A percentile compares a stretch with the other conserved stretches of the same genome.
phyloP scores from a whole-genome alignment of 2,888 invertebrate species.

The Acrobasis repandana region DNA sequence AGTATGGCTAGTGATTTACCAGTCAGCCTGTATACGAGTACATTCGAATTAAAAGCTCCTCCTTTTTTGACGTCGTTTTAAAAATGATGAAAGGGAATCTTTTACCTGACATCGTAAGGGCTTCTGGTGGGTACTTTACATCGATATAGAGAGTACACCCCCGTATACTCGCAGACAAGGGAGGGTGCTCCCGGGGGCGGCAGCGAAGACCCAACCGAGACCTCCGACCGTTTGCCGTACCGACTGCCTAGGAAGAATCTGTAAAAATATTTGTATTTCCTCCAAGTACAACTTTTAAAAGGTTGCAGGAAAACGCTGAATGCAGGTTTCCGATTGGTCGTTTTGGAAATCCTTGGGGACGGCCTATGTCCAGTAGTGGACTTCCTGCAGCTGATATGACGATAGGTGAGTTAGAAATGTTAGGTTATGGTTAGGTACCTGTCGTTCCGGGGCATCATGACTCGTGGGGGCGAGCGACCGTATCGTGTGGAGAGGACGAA shows the following conservation, averaged over 20 bases:
- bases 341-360: no score
- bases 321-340: no score
- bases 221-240: constrained; percentile 61
- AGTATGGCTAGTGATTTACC: no score
- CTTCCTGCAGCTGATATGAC: no score
- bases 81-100: no score
- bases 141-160: constrained; percentile 47
- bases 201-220: constrained; percentile 14
- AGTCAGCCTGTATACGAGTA: no score
- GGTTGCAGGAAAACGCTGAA: no score
- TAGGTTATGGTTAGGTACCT: constrained; percentile 48
- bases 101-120: constrained; percentile 12
- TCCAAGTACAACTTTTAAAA: no score
- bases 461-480: constrained; percentile 61
- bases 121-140: constrained; percentile 35
- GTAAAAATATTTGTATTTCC: neutral
- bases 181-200: constrained; percentile 17
- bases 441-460: constrained; percentile 60
- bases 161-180: constrained; percentile 49
- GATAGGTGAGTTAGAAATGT: no score
- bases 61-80: no score
- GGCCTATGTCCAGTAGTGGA: no score
- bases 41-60: no score
- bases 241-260: constrained; percentile 66
- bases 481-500: constrained; percentile 69